Evolutionary conservation across 2,888 invertebrate genomes (phyloP).

Genomic region (Molorchus minor): DNA sequence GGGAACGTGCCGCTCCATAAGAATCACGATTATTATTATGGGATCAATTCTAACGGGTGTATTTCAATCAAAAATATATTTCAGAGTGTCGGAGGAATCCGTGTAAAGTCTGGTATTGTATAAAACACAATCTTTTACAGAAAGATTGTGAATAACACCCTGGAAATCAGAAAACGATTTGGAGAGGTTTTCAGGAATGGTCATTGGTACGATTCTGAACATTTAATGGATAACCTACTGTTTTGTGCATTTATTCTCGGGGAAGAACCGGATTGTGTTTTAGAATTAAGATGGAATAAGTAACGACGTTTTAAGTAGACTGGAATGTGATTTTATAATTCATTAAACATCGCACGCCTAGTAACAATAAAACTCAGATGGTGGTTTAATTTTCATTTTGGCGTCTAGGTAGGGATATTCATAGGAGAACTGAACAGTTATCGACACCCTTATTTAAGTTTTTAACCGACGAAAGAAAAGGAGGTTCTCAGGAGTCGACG

Average conservation of each 20-base stretch:
- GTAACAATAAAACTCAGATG: too few relatives aligned
- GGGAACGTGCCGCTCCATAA: conserved; percentile 30
- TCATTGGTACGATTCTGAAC: neutral
- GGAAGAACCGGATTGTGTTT: too few relatives aligned
- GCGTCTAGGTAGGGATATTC: too few relatives aligned
- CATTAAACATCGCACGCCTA: too few relatives aligned
- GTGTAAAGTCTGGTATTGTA: conserved; percentile 52
- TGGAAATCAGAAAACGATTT: conserved; percentile 36
- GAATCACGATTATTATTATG: conserved; percentile 34
- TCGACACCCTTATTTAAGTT: too few relatives aligned
- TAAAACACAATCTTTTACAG: conserved; percentile 55
- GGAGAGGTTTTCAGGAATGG: conserved; percentile 17
- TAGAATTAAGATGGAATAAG: too few relatives aligned
- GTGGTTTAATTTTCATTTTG: too few relatives aligned
- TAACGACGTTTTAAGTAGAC: too few relatives aligned
- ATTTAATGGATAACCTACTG: conserved; percentile 1
- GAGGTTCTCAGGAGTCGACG: too few relatives aligned
- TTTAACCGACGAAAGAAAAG: too few relatives aligned
- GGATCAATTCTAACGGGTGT: conserved; percentile 57
- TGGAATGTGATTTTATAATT: too few relatives aligned
- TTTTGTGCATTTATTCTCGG: neutral
- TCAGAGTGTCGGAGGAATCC: conserved; percentile 54
- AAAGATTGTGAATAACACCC: conserved; percentile 39
- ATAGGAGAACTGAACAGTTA: too few relatives aligned
- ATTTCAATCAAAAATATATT: conserved; percentile 59